phyloP scores from a whole-genome alignment of 2,113 vertebrate genomes.

The Dromaius novaehollandiae region DNA sequence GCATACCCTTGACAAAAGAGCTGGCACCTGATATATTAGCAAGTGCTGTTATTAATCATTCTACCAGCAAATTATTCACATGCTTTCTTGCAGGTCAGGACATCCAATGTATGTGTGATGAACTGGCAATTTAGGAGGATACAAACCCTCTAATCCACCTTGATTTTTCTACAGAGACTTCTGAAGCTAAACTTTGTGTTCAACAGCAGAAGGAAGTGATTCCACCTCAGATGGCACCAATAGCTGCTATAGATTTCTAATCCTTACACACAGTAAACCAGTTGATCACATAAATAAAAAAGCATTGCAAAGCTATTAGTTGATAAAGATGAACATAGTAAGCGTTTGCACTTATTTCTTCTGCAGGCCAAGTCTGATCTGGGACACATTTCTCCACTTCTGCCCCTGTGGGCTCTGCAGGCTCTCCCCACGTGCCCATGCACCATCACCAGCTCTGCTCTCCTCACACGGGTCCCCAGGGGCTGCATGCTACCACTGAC shows the following conservation, averaged over 20 bases:
- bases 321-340: too few species aligned
- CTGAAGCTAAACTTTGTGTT: neutral
- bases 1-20: neutral
- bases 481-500: neutral
- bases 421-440: neutral
- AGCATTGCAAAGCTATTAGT: neutral
- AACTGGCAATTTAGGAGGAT: neutral
- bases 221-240: neutral
- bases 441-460: neutral
- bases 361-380: neutral
- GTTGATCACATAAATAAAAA: neutral
- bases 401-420: neutral
- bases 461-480: fast-evolving
- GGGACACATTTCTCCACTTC: neutral
- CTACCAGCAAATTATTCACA: neutral
- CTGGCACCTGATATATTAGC: neutral
- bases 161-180: neutral
- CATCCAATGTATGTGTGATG: neutral
- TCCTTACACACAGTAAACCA: neutral
- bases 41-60: neutral
- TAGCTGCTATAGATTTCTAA: neutral
- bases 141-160: neutral
- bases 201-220: neutral
- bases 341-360: too few species aligned
- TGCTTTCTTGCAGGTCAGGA: neutral